Evolutionary conservation across 2,113 vertebrate genomes (phyloP).

Genomic region (Eurypyga helias): DNA sequence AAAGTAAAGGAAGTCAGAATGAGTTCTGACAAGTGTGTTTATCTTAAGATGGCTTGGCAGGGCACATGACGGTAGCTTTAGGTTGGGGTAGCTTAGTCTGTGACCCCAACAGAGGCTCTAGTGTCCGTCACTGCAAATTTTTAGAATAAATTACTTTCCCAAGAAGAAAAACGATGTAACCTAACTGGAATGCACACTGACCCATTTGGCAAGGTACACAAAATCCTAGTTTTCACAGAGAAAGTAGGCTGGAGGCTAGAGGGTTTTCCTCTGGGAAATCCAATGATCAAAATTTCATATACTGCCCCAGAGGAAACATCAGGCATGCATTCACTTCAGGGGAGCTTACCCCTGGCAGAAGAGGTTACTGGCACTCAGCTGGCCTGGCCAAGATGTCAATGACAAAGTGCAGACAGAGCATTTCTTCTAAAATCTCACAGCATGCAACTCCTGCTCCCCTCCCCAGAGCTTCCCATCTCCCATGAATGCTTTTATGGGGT

Average conservation of each 20-base stretch:
- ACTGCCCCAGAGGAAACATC: neutral
- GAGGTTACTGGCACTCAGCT: neutral
- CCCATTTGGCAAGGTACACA: neutral
- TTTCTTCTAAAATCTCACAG: neutral
- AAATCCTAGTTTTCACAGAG: neutral
- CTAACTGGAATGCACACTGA: neutral
- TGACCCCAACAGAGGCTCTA: neutral
- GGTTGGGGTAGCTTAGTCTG: neutral
- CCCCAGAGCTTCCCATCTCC: neutral
- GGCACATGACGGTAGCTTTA: neutral
- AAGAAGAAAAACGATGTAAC: neutral
- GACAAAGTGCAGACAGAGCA: neutral
- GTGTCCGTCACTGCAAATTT: neutral
- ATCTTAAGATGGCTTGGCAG: neutral
- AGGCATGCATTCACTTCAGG: neutral
- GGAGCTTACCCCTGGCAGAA: neutral
- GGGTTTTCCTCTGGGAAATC: neutral
- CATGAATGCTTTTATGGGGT: rapidly evolving
- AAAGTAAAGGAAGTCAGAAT: neutral
- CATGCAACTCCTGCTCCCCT: neutral
- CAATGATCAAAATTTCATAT: rapidly evolving
- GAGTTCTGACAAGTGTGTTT: neutral
- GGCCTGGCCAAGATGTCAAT: neutral
- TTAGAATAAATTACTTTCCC: neutral
- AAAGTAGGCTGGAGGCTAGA: neutral